Evolutionary conservation across 92 coral and sea anemone genomes (phyloP), one percentile per base, ranked within the genome.

Genomic region (Epizoanthus illoricatus): DNA sequence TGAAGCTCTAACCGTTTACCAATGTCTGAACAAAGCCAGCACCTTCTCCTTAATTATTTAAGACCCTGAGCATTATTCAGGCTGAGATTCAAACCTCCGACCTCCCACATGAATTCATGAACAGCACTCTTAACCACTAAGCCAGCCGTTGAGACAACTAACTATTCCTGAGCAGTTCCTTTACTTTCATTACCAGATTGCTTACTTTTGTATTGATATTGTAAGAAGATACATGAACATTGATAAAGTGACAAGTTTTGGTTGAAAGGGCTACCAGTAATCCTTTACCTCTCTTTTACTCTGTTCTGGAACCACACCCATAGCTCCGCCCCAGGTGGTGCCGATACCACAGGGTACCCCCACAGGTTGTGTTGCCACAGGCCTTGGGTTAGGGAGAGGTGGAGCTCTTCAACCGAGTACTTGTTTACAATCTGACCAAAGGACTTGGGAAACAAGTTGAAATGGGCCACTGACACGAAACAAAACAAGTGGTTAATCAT

Each of bases 301-400:
- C 75, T 80, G 41, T 96, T 90, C 81, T 96, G 97, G 84, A 96
- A 96, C 98, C 98, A 96, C 76, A 96, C 98, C 95, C 93, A 94
- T n/a, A 96, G 90, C 85, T 96, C 99, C 20, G 99, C 98, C 64
- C 99, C 99, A 16, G 98, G 94, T 55, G 99, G 92, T 39, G 99
- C 98, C 1, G 97, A 89, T 36, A 81, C 75, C 42, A 91, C 90
- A 71, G 96, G 98, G 89, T 93, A 93, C 19, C 98, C 99, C 99
- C 99, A 96, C n/a, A 71, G 88, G 62, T 89, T 86, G 73, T 89
- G 88, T 70, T 90, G 93, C 99, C 99, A 96, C 67, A 89, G 91
- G n/a, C 99, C 99, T 87, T 96, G 99, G 16, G 99, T 96, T 68
- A 96, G 84, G 4, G 92, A 91, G 64, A 96, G 81, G 74, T 96